phyloP scores from a whole-genome alignment of 2,888 invertebrate species.

The Tinea semifulvella region DNA sequence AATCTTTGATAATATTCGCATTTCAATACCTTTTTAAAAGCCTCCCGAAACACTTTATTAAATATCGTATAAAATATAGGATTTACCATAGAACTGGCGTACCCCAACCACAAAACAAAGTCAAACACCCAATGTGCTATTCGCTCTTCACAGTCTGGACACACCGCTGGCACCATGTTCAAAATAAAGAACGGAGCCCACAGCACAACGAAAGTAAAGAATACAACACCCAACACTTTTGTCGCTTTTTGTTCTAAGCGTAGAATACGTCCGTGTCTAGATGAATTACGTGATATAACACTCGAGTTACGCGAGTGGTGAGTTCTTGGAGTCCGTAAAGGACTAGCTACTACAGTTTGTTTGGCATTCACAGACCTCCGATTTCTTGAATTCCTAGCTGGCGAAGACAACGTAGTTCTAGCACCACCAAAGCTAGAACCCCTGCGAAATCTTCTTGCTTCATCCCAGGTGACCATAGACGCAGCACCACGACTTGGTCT shows the following conservation, averaged over 20 bases:
- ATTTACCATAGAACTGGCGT: constrained; percentile 94
- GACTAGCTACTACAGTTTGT: constrained; percentile 39
- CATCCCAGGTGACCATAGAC: constrained; percentile 82
- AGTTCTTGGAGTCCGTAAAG: constrained; percentile 67
- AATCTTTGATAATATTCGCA: constrained; percentile 73
- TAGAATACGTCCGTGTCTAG: constrained; percentile 84
- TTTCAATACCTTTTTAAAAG: constrained; percentile 85
- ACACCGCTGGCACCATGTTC: constrained; percentile 86
- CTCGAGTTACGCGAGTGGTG: constrained; percentile 84
- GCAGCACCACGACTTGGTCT: constrained; percentile 71
- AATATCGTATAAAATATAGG: constrained; percentile 97
- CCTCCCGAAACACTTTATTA: constrained; percentile 91
- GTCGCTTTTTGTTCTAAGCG: constrained; percentile 95
- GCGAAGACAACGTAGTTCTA: constrained; percentile 68
- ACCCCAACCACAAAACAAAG: constrained; percentile 91
- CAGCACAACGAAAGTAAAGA: constrained; percentile 92
- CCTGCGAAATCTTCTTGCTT: constrained; percentile 68
- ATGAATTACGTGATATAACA: constrained; percentile 82
- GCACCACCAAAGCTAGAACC: constrained; percentile 78
- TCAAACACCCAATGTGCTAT: constrained; percentile 84
- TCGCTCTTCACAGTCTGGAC: constrained; percentile 79
- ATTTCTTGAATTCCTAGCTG: constrained; percentile 43
- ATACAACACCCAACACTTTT: constrained; percentile 93
- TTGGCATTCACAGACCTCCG: constrained; percentile 42
- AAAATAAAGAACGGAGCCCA: constrained; percentile 97